Evolutionary conservation across 2,797 vertebrate species (phyloP).

Genomic region (Clarias platycephalus): DNA sequence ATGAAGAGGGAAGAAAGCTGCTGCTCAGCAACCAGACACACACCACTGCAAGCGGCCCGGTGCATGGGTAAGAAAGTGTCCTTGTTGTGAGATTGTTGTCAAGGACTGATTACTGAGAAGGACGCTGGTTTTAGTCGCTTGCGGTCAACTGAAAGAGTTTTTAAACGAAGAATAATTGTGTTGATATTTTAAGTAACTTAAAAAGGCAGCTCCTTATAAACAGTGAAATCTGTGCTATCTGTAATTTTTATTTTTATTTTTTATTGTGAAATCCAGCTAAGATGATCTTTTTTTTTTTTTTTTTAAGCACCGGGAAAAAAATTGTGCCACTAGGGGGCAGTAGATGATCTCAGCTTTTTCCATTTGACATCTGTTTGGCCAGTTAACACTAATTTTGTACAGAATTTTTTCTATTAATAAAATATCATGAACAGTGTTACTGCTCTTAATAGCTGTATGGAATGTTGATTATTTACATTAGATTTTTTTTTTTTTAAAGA

Average conservation of each 20-base stretch:
- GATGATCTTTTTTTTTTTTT: not conserved
- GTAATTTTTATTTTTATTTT: not conserved
- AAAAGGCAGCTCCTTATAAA: not conserved
- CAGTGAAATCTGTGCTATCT: no score
- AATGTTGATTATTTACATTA: not conserved
- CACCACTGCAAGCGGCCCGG: constrained; percentile 1
- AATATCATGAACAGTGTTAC: not conserved
- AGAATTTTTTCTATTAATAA: not conserved
- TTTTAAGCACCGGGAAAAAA: not conserved
- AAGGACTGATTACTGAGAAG: not conserved
- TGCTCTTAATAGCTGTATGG: not conserved
- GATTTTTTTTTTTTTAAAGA: no score
- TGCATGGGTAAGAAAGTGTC: constrained; percentile 21
- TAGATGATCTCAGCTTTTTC: not conserved
- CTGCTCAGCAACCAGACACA: constrained; percentile 64
- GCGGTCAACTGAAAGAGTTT: not conserved
- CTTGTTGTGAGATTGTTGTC: not conserved
- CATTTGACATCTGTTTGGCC: not conserved
- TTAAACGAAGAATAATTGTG: not conserved
- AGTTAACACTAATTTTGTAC: not conserved
- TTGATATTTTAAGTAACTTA: not conserved
- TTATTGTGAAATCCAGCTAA: not conserved
- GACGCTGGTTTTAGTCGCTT: not conserved
- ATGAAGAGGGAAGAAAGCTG: constrained; percentile 81
- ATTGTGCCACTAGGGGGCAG: constrained; percentile 45